These are phyloP conservation scores for Hemibagrus wyckioides DNA, from an alignment of 2,113 vertebrate genomes.

Conservation along the genomic window DNA sequence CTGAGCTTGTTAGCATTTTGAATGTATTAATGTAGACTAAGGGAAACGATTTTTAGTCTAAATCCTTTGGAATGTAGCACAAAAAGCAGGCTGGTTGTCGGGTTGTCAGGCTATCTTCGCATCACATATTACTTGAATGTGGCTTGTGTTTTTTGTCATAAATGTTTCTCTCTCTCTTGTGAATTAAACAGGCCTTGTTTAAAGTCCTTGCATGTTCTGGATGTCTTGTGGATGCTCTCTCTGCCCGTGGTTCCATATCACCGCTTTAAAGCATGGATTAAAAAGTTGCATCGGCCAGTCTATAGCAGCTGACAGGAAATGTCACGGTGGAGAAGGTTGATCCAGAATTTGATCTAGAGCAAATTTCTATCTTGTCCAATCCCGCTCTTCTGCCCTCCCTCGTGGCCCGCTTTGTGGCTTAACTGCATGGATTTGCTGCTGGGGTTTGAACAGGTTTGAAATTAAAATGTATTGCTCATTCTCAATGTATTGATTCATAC, in stretches of 20 bases:
- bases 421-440: slow-evolving; percentile 93
- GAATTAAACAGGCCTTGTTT: background rate
- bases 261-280: slow-evolving; percentile 16
- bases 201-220: background rate
- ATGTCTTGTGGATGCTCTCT: background rate
- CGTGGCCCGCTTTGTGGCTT: slow-evolving; percentile 75
- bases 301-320: slow-evolving; percentile 56
- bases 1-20: no score
- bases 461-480: slow-evolving; percentile 99
- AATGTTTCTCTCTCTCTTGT: no score
- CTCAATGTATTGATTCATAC: slow-evolving; percentile 94
- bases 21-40: no score
- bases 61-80: no score
- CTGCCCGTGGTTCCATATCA: background rate
- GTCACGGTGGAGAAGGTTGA: slow-evolving; percentile 52
- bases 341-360: slow-evolving; percentile 55
- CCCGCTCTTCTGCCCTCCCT: slow-evolving; percentile 47
- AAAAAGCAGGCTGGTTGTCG: no score
- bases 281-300: slow-evolving; percentile 44
- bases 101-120: no score
- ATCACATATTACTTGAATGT: no score
- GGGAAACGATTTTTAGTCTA: no score
- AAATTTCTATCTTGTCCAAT: slow-evolving; percentile 61
- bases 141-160: no score
- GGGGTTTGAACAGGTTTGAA: slow-evolving; percentile 93